These are phyloP conservation scores for Luscinia luscinia DNA, from an alignment of 2,797 vertebrate genomes.

Conservation along the genomic window DNA sequence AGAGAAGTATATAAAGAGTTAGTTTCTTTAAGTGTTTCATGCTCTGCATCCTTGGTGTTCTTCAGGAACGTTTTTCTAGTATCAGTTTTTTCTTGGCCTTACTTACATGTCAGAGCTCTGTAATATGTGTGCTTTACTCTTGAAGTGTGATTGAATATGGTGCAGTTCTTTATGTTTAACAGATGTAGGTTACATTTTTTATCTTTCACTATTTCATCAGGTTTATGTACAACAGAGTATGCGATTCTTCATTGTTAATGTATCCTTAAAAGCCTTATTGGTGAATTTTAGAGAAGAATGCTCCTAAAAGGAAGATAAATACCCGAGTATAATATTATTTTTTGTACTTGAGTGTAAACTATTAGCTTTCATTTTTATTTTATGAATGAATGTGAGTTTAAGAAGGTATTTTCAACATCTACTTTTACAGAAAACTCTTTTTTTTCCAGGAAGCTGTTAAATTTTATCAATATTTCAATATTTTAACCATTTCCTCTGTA, in stretches of 20 bases:
- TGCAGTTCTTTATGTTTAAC: not conserved
- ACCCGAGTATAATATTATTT: not conserved
- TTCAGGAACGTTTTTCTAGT: not conserved
- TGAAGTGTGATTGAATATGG: not conserved
- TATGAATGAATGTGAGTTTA: not conserved
- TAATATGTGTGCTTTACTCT: not conserved
- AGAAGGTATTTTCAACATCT: not conserved
- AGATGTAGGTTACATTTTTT: not conserved
- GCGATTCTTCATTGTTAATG: not conserved
- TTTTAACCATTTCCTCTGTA: not conserved
- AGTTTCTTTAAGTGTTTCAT: not conserved
- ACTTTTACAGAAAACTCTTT: not conserved
- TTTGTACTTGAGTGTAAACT: not conserved
- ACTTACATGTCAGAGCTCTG: not conserved
- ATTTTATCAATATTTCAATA: not conserved
- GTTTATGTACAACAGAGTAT: not conserved
- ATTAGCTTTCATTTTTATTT: not conserved
- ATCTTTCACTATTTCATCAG: not conserved
- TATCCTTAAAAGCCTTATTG: not conserved
- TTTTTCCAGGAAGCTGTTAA: not conserved
- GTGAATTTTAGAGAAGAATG: not conserved
- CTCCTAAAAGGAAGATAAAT: not conserved
- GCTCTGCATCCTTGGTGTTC: not conserved
- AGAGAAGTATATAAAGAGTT: too few relatives aligned
- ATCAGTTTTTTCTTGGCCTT: not conserved